phyloP scores from a whole-genome alignment of 2,888 invertebrate species.

The Drosophila leonis region DNA sequence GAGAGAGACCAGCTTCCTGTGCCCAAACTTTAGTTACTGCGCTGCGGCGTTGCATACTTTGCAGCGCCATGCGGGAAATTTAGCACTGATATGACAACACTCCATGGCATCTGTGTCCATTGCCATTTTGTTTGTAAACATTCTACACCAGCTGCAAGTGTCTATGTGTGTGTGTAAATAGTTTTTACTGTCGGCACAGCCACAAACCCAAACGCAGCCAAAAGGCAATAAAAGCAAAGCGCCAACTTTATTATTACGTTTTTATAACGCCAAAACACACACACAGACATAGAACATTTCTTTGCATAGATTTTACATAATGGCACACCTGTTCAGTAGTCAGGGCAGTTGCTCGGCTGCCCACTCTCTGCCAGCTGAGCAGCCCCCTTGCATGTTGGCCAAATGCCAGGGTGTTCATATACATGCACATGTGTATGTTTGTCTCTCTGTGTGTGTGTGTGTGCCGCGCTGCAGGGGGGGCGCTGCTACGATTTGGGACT shows the following conservation, averaged over 20 bases:
- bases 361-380: background rate
- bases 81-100: constrained; percentile 70
- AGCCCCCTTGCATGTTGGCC: background rate
- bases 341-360: background rate
- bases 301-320: constrained; percentile 61
- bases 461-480: background rate
- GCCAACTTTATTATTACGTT: constrained; percentile 76
- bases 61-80: constrained; percentile 69
- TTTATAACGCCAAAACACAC: constrained; percentile 51
- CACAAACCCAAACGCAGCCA: constrained; percentile 53
- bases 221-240: constrained; percentile 72
- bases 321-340: constrained; percentile 66
- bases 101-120: constrained; percentile 68
- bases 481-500: constrained; percentile 9
- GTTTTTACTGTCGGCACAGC: constrained; percentile 63
- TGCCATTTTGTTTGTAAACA: constrained; percentile 78
- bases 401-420: constrained; percentile 1
- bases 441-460: background rate
- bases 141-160: constrained; percentile 5
- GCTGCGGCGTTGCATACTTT: constrained; percentile 62
- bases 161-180: constrained; percentile 55
- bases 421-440: background rate
- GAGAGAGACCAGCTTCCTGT: background rate
- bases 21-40: background rate
- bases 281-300: constrained; percentile 20